A percentile compares a stretch with the other conserved stretches of the same genome.
Evolutionary conservation across 2,797 vertebrate species (phyloP).

Genomic region (Cetoscarus ocellatus): DNA sequence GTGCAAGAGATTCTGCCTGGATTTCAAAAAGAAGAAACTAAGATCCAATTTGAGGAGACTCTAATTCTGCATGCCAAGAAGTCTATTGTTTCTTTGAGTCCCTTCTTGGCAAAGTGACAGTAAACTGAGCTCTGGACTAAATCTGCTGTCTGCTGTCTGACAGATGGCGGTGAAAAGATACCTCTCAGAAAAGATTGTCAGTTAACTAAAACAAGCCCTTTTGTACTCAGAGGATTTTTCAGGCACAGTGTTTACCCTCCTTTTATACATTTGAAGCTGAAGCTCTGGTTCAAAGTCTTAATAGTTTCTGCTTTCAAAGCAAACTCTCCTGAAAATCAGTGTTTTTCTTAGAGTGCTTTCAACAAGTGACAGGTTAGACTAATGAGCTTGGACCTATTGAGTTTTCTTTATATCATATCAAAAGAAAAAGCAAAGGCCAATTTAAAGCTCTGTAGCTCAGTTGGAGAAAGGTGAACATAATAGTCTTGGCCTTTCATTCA

Average conservation of each 20-base stretch:
- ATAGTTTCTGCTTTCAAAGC: slow-evolving; percentile 2
- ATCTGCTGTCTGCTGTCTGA: slow-evolving; percentile 54
- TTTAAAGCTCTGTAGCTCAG: slow-evolving; percentile 77
- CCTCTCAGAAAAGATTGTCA: slow-evolving; percentile 29
- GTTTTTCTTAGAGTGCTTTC: slow-evolving; percentile 41
- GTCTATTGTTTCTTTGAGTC: slow-evolving; percentile 59
- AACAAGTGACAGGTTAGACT: slow-evolving; percentile 72
- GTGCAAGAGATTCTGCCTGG: slow-evolving; percentile 41
- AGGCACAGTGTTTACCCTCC: slow-evolving; percentile 1
- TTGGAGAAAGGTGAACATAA: slow-evolving; percentile 78
- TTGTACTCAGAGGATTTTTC: slow-evolving; percentile 16
- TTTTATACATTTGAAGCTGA: not conserved
- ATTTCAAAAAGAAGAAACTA: slow-evolving; percentile 51
- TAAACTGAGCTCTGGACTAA: slow-evolving; percentile 49
- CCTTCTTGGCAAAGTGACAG: slow-evolving; percentile 56
- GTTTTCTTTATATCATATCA: slow-evolving; percentile 68
- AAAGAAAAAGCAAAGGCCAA: slow-evolving; percentile 76
- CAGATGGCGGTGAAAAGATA: slow-evolving; percentile 49
- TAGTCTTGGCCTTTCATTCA: slow-evolving; percentile 81
- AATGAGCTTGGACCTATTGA: slow-evolving; percentile 75
- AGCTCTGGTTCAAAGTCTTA: not conserved
- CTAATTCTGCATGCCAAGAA: slow-evolving; percentile 58
- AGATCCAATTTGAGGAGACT: slow-evolving; percentile 69
- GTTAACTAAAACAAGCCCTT: slow-evolving; percentile 17
- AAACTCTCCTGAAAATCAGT: not conserved